These are phyloP conservation scores for Hybos culiciformis DNA, from an alignment of 2,888 invertebrate species.

Conservation along the genomic window DNA sequence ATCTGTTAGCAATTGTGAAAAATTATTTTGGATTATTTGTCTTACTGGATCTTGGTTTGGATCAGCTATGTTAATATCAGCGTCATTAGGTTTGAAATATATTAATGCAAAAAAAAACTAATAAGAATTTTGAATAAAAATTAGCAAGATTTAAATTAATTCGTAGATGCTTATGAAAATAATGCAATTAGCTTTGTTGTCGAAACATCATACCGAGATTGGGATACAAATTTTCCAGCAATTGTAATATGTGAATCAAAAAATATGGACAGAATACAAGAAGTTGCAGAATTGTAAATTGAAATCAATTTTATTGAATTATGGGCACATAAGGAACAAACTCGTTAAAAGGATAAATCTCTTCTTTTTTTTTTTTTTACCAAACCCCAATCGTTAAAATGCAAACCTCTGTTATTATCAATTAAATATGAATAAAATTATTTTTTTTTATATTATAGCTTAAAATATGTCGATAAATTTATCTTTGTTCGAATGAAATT, in stretches of 20 bases:
- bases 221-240: slow-evolving; percentile 59
- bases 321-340: too few relatives aligned
- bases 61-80: slow-evolving; percentile 47
- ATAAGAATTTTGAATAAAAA: background rate
- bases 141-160: background rate
- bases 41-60: slow-evolving; percentile 55
- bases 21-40: slow-evolving; percentile 51
- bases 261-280: slow-evolving; percentile 46
- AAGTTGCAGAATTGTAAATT: slow-evolving; percentile 48
- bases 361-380: too few relatives aligned
- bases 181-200: slow-evolving; percentile 65
- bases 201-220: slow-evolving; percentile 57
- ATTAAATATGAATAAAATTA: too few relatives aligned
- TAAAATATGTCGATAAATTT: too few relatives aligned
- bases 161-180: slow-evolving; percentile 40
- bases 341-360: too few relatives aligned
- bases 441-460: too few relatives aligned
- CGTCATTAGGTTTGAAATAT: slow-evolving; percentile 36
- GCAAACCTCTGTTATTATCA: too few relatives aligned
- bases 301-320: background rate
- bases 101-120: background rate
- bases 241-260: slow-evolving; percentile 56
- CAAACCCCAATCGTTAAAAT: too few relatives aligned
- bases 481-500: too few relatives aligned
- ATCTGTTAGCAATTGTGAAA: slow-evolving; percentile 41